Percentiles rank a stretch among this genome's conserved stretches.
These are phyloP conservation scores for Apodemia duryi DNA, from an alignment of 2,888 invertebrate genomes.

Conservation along the genomic window DNA sequence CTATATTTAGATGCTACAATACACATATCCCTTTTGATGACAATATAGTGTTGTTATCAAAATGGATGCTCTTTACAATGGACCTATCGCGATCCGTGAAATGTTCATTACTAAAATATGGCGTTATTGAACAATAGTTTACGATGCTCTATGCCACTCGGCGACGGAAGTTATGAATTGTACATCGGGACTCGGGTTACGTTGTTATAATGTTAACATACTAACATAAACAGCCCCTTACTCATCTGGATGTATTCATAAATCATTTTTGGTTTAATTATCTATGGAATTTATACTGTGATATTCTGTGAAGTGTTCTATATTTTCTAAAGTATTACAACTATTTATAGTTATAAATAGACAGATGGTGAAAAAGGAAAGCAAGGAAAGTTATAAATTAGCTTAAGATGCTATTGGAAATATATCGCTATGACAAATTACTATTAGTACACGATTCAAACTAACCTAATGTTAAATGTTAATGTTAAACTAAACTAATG, in stretches of 20 bases:
- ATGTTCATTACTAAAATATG: constrained; percentile 49
- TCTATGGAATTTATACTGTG: too few species aligned
- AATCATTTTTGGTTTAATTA: constrained; percentile 25
- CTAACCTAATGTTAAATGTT: too few species aligned
- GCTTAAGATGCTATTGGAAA: too few species aligned
- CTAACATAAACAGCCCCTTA: constrained; percentile 33
- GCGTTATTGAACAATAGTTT: constrained; percentile 54
- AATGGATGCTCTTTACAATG: constrained; percentile 20
- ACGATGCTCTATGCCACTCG: constrained; percentile 46
- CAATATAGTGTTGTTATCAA: neutral
- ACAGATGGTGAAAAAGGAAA: too few species aligned
- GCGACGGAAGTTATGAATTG: constrained; percentile 54
- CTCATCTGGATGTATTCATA: constrained; percentile 26
- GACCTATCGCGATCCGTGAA: constrained; percentile 18
- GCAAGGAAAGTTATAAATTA: too few species aligned
- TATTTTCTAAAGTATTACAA: too few species aligned
- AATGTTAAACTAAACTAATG: too few species aligned
- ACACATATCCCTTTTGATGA: neutral
- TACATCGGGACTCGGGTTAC: constrained; percentile 47
- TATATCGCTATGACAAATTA: too few species aligned
- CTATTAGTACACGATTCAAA: too few species aligned
- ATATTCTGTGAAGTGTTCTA: too few species aligned
- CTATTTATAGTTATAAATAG: too few species aligned
- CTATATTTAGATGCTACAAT: too few species aligned
- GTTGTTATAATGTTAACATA: constrained; percentile 34